Evolutionary conservation across 2,888 invertebrate genomes (phyloP).

Genomic region (Polydesmus complanatus): DNA sequence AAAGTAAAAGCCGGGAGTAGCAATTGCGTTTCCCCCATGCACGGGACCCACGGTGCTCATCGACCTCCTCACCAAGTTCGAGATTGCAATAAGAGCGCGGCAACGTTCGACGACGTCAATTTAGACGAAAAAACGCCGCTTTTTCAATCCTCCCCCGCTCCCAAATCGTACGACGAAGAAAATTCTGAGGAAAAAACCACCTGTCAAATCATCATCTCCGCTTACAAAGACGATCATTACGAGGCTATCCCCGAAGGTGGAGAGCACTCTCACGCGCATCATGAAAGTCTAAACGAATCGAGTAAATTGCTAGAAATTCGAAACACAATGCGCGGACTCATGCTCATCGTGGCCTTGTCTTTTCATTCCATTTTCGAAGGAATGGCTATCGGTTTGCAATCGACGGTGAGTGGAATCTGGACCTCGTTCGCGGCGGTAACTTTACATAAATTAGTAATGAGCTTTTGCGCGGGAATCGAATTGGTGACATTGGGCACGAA

Average conservation of each 20-base stretch:
- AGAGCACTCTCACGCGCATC: not conserved
- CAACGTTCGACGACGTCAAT: not conserved
- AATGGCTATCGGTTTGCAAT: constrained; percentile 62
- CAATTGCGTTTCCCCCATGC: constrained; percentile 7
- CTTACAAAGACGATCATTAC: not conserved
- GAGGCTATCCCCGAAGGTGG: not conserved
- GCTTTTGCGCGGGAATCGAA: constrained; percentile 76
- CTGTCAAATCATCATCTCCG: not conserved
- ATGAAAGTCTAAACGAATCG: not conserved
- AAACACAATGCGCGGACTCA: constrained; percentile 44
- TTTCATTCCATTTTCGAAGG: constrained; percentile 79
- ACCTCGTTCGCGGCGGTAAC: constrained; percentile 73
- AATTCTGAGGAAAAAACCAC: not conserved
- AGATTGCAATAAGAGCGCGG: not conserved
- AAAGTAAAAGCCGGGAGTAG: not conserved
- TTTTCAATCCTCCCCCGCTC: not conserved
- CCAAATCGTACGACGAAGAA: not conserved
- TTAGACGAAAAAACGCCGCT: not conserved
- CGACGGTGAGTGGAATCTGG: constrained; percentile 51
- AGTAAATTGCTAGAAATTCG: not conserved
- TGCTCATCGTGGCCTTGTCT: constrained; percentile 68
- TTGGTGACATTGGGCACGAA: constrained; percentile 49
- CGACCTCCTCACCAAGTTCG: constrained; percentile 4
- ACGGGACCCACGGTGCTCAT: constrained; percentile 11
- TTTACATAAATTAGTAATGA: constrained; percentile 72